phyloP scores from a whole-genome alignment of 2,888 invertebrate species.

The Meliscaeva auricollis region DNA sequence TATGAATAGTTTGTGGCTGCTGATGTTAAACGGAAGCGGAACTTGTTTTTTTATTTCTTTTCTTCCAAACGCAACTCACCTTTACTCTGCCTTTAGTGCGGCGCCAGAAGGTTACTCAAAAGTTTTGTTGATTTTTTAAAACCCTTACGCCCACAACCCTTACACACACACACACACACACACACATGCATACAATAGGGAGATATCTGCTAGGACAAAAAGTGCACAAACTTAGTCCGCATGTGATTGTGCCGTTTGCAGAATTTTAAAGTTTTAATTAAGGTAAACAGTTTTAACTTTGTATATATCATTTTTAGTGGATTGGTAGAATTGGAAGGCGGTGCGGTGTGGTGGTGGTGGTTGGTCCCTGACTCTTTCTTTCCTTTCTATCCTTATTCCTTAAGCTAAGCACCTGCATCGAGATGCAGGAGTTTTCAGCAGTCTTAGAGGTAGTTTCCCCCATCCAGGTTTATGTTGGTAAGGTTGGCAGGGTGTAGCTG shows the following conservation, averaged over 20 bases:
- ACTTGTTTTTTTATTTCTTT: constrained; percentile 16
- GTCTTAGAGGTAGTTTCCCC: not conserved
- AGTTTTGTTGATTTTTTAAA: constrained; percentile 54
- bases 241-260: constrained; percentile 57
- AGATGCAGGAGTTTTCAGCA: constrained; percentile 7
- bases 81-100: not conserved
- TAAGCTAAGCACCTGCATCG: constrained; percentile 45
- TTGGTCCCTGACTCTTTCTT: no score
- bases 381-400: not conserved
- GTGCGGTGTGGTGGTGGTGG: no score
- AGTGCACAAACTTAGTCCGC: constrained; percentile 43
- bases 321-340: not conserved
- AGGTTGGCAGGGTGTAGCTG: no score
- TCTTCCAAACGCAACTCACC: not conserved
- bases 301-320: constrained; percentile 41
- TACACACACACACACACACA: not conserved
- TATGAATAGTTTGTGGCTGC: not conserved
- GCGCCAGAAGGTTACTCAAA: constrained; percentile 13
- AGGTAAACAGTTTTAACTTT: constrained; percentile 71
- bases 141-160: not conserved
- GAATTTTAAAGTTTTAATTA: constrained; percentile 72
- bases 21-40: constrained; percentile 45
- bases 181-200: not conserved
- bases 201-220: not conserved
- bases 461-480: no score